These are phyloP conservation scores for Perithous albicinctus DNA, from an alignment of 2,888 invertebrate genomes.

Conservation along the genomic window DNA sequence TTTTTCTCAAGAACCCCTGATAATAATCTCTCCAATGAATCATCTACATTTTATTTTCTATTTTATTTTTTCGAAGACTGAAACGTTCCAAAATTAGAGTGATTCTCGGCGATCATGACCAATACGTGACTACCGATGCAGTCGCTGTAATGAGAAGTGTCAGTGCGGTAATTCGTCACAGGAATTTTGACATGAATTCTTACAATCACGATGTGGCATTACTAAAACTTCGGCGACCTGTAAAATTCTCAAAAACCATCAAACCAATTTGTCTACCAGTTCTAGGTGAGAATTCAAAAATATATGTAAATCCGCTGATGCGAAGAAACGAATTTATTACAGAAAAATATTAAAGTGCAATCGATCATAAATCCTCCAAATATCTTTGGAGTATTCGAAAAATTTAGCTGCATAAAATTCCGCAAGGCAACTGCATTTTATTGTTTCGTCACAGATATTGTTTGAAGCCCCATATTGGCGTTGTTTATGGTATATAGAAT, in stretches of 20 bases:
- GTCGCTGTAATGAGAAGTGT: slow-evolving; percentile 93
- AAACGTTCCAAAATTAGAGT: slow-evolving; percentile 93
- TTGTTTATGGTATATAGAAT: no score
- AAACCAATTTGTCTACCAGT: slow-evolving; percentile 92
- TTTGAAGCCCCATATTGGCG: no score
- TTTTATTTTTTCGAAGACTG: slow-evolving; percentile 87
- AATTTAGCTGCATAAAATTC: no score
- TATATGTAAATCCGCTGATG: not conserved
- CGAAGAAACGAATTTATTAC: not conserved
- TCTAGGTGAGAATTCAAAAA: slow-evolving; percentile 63
- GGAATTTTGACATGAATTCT: slow-evolving; percentile 93
- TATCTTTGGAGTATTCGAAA: no score
- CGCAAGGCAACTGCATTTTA: no score
- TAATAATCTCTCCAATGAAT: no score
- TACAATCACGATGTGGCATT: slow-evolving; percentile 95
- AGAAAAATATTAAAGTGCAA: no score
- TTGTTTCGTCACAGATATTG: no score
- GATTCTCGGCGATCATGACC: slow-evolving; percentile 94
- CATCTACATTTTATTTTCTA: no score
- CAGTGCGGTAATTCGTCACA: slow-evolving; percentile 91
- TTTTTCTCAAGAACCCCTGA: no score
- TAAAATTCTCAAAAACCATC: slow-evolving; percentile 91
- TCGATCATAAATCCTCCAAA: no score
- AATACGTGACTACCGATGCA: slow-evolving; percentile 91
- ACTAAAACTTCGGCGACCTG: slow-evolving; percentile 91